Base-by-base conservation (phyloP, 2,888 invertebrate species). In the Geotrupes spiniger region DNA sequence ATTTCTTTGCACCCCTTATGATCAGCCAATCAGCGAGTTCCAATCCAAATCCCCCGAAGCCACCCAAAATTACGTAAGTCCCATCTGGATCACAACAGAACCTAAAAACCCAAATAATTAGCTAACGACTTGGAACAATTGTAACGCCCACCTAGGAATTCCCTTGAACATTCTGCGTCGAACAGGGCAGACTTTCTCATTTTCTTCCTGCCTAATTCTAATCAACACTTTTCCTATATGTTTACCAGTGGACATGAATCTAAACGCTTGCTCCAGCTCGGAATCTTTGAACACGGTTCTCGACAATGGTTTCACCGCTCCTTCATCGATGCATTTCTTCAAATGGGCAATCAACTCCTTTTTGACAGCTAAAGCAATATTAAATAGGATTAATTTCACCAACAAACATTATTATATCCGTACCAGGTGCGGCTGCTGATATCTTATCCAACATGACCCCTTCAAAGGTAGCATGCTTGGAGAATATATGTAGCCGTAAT, bases 21-120 rank as follows among this genome's bases (percentile, higher is more conserved):
- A 92, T 80, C 61, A 97, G 74, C 91, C 92, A 93, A 62, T 92
- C 87, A 0, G 86, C 84, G 38, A 95, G 71, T 70, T 96, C 95
- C 38, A 96, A 75, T 3, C 95, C 96, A 65, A 96, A 92, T 0
- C 95, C 95, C 33, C 96, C 96, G 0, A 96, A 77, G 36, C 95
- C 94, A 8, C 89, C 89, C 1, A 84, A 76, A 3, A 88, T 78
- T 0, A 89, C 63, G 11, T 42, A 38, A 1, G 45, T 37, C 5
- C 21, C 28, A 15, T 39, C 29, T 3, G 42, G 43, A 26, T 42
- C 31, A 11, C 46, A 44, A 25, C 40, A 36, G 16, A 47, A 62
- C 54, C 63, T 60, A 21, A 55, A 47, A 40, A 72, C 21, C 3
- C 21, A 21, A 21, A 4, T 4, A 3, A 6, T 21, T 21, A 15